Evolutionary conservation across 2,888 invertebrate species (phyloP).

Genomic region (Cheilosia impressa): DNA sequence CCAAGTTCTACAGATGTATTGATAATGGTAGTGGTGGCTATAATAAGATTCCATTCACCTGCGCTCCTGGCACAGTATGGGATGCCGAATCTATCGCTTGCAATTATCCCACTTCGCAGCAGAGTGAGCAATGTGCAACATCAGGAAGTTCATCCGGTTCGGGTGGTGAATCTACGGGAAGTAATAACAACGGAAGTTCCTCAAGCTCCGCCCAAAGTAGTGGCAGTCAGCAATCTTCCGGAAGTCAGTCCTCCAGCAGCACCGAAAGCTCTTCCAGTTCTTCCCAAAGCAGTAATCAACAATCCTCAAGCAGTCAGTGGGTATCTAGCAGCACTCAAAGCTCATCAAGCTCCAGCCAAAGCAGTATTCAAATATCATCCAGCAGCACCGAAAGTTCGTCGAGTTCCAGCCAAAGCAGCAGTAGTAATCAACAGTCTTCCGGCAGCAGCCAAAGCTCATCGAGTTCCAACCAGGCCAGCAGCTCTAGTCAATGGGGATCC

Average conservation of each 20-base stretch:
- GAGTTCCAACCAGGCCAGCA: not conserved
- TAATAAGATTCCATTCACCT: constrained; percentile 86
- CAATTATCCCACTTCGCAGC: constrained; percentile 81
- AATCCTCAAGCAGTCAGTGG: constrained; percentile 30
- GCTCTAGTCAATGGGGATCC: not conserved
- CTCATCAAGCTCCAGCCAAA: constrained; percentile 33
- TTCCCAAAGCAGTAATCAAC: not conserved
- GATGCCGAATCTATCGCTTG: constrained; percentile 83
- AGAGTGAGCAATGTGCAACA: constrained; percentile 79
- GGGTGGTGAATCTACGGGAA: not conserved
- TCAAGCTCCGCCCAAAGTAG: constrained; percentile 4
- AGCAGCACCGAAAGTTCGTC: not conserved
- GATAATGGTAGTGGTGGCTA: constrained; percentile 86
- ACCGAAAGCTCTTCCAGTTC: constrained; percentile 26
- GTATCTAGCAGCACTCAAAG: not conserved
- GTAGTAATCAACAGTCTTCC: not conserved
- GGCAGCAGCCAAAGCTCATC: not conserved
- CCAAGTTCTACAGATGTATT: constrained; percentile 88
- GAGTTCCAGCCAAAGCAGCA: not conserved
- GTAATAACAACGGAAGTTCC: constrained; percentile 13
- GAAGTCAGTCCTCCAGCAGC: constrained; percentile 22
- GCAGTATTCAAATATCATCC: constrained; percentile 8
- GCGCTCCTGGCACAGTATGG: constrained; percentile 88
- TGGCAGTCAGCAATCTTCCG: constrained; percentile 27
- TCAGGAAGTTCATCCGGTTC: not conserved